Evolutionary conservation across 2,113 vertebrate genomes (phyloP).

Genomic region (Malurus melanocephalus): DNA sequence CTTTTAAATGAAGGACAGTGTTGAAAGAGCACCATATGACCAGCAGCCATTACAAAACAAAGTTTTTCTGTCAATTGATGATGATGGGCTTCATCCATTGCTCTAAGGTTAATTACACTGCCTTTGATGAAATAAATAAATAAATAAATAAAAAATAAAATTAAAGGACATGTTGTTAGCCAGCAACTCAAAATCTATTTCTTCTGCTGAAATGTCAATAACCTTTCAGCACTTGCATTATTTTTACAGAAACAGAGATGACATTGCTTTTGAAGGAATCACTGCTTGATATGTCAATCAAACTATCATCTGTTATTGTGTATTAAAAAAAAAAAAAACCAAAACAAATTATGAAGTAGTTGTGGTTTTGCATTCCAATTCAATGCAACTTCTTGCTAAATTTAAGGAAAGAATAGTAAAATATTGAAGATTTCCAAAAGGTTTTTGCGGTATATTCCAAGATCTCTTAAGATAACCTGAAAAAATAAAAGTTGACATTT

Average conservation of each 20-base stretch:
- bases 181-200: conserved; percentile 65
- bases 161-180: conserved; percentile 41
- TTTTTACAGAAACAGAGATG: conserved; percentile 49
- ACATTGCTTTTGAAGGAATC: conserved; percentile 12
- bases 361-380: conserved; percentile 36
- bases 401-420: conserved; percentile 35
- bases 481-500: conserved; percentile 23
- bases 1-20: neutral
- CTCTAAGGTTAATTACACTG: conserved; percentile 69
- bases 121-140: conserved; percentile 58
- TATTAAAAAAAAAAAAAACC: conserved; percentile 15
- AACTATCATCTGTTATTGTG: conserved; percentile 33
- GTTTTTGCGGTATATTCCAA: conserved; percentile 17
- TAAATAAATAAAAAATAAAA: neutral
- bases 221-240: conserved; percentile 48
- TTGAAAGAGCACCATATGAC: neutral
- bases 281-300: neutral
- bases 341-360: neutral
- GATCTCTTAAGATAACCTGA: conserved; percentile 8
- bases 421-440: conserved; percentile 1
- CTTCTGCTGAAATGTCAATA: conserved; percentile 68
- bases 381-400: conserved; percentile 28
- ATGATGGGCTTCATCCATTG: conserved; percentile 51
- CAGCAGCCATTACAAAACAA: neutral
- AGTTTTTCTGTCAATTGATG: conserved; percentile 49